Conservation (phyloP, 92 coral and sea anemone species). For the Heteractis magnifica region DNA sequence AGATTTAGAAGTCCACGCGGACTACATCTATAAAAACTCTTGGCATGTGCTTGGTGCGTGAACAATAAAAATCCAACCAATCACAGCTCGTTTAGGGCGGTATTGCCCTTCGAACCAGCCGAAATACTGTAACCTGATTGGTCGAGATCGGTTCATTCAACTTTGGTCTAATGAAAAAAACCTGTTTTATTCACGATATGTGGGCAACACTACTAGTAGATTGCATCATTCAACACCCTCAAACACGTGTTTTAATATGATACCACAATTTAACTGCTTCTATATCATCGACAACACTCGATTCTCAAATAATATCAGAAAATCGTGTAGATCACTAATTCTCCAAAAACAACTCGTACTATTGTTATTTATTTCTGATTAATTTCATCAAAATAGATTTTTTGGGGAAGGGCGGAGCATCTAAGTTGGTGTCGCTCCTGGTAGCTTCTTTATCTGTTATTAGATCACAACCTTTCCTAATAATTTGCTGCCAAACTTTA, state of each 20-base stretch:
- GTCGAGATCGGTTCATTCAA: neutral
- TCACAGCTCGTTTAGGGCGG: constrained; percentile 6
- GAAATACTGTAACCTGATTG: constrained; percentile 18
- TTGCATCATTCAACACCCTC: constrained; percentile 7
- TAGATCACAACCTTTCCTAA: neutral
- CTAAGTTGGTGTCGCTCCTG: neutral
- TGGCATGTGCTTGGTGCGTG: neutral
- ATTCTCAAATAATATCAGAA: no score
- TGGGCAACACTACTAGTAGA: constrained; percentile 1
- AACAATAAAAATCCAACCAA: constrained; percentile 11
- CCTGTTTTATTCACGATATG: constrained; percentile 18
- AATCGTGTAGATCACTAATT: no score
- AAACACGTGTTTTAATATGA: neutral
- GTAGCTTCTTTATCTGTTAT: neutral
- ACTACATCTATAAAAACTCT: neutral
- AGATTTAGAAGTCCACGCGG: constrained; percentile 6
- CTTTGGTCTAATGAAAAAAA: neutral
- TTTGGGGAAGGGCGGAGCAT: neutral
- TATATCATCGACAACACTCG: no score
- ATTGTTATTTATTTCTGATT: no score
- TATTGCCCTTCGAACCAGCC: constrained; percentile 14
- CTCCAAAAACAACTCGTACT: no score
- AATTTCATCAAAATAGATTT: no score
- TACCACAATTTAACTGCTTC: neutral
- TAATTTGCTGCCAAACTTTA: neutral